Percentiles rank a stretch among this genome's conserved stretches.
These are phyloP conservation scores for Gasterosteus nipponicus DNA, from an alignment of 2,113 vertebrate genomes.

Conservation along the genomic window DNA sequence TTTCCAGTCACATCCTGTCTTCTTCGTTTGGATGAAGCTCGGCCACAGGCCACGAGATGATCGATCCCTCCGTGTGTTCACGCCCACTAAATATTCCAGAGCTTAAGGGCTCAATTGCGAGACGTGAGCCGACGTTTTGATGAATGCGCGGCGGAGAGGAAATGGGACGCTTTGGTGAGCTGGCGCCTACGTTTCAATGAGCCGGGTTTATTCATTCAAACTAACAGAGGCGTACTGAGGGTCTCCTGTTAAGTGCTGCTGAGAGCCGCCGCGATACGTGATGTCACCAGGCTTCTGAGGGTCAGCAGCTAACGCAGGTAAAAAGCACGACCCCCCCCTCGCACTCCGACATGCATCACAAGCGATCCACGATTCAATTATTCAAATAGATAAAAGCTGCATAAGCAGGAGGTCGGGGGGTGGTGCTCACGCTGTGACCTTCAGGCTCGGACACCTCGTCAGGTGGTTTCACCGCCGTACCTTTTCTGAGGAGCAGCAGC, in stretches of 20 bases:
- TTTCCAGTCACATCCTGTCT: not conserved
- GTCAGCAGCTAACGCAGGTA: conserved; percentile 8
- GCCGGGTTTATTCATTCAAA: conserved; percentile 41
- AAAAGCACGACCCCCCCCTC: not conserved
- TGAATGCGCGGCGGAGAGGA: conserved; percentile 54
- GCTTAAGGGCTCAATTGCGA: conserved; percentile 37
- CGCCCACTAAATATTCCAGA: conserved; percentile 19
- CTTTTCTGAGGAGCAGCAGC: conserved; percentile 58
- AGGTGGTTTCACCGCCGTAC: not conserved
- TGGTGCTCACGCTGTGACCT: too few relatives aligned
- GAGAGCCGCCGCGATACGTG: conserved; percentile 18
- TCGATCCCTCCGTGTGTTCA: conserved; percentile 7
- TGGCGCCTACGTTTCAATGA: conserved; percentile 56
- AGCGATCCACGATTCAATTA: not conserved
- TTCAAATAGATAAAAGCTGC: not conserved
- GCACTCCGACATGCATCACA: not conserved
- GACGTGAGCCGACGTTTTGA: conserved; percentile 50
- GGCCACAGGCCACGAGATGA: conserved; percentile 11
- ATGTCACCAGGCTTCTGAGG: not conserved
- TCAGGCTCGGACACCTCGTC: too few relatives aligned
- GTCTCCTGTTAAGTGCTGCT: conserved; percentile 20
- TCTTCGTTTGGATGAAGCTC: not conserved
- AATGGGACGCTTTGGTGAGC: conserved; percentile 42
- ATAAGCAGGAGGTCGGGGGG: too few relatives aligned
- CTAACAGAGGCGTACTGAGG: conserved; percentile 42